Evolutionary conservation across 2,888 invertebrate species (phyloP), one percentile per base, ranked within the genome.

Genomic region (Cheilosia variabilis): DNA sequence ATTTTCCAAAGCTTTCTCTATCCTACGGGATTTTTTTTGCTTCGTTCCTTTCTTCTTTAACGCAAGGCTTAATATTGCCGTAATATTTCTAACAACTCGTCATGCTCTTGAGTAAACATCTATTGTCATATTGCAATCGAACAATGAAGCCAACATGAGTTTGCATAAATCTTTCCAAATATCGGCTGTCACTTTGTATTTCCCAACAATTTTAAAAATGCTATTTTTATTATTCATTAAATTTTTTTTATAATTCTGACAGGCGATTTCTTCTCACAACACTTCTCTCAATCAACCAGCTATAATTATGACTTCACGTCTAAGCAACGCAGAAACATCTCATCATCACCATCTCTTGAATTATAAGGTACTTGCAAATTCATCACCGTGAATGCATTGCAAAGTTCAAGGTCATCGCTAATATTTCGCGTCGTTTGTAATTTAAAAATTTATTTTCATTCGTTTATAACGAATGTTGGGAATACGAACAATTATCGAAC

Each of bases 381-480:
- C 62, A 80, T 80, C 80, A 68, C n/a, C 66, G 43, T 22, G 34
- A 68, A 62, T 75, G 80, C 75, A 75, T 31, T 62, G 45, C 22
- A 75, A 80, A 80, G 80, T 80, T 80, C 80, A 80, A 80, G 80
- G 80, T 41, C 55, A 13, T n/a, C 80, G 55, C 17, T 53, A 55
- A 31, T 43, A 63, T 63, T 73, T 53, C 27, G 62, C 6, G 19
- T 68, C 5, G 43, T 31, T 50, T 57, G 7, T 17, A 37, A 55
- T 53, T 55, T 37, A 63, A 62, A 6, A 4, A 31, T 10, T 15
- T 65, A 47, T 55, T 34, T 50, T 50, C 55, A 41, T 47, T 47
- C 45, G 31, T 57, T 50, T 57, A 43, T 63, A 41, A 57, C 31
- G 17, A 60, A 62, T 55, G 68, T 50, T 68, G 47, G 45, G 55